Conservation (phyloP, 1,140 invertebrate genomes). For the Bradysia coprophila region DNA sequence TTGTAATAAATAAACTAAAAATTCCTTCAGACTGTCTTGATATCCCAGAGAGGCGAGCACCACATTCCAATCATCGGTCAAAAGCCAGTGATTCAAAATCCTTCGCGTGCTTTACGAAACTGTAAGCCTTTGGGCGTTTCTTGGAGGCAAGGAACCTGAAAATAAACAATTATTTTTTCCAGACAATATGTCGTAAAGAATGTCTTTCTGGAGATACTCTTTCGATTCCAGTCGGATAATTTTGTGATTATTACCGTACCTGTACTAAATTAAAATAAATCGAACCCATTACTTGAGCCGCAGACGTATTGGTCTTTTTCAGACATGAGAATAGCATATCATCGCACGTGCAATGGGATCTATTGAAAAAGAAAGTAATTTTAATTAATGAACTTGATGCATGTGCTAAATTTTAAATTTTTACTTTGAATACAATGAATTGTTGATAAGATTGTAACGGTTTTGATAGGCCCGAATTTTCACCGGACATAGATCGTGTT, state of each 20-base stretch:
- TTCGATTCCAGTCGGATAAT: not conserved
- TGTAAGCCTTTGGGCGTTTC: slow-evolving; percentile 26
- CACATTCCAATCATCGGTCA: too few relatives aligned
- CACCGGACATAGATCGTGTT: slow-evolving; percentile 60
- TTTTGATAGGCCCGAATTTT: slow-evolving; percentile 50
- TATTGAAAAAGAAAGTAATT: slow-evolving; percentile 13
- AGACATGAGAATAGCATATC: slow-evolving; percentile 63
- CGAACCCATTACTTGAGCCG: slow-evolving; percentile 61
- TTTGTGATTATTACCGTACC: slow-evolving; percentile 13
- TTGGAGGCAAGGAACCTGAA: slow-evolving; percentile 44
- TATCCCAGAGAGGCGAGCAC: too few relatives aligned
- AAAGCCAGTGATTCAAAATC: too few relatives aligned
- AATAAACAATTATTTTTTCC: not conserved
- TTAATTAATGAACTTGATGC: not conserved
- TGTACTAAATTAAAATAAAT: slow-evolving; percentile 75
- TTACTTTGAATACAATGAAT: slow-evolving; percentile 70
- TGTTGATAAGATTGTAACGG: slow-evolving; percentile 66
- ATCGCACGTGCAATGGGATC: slow-evolving; percentile 72
- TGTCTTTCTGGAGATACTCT: not conserved
- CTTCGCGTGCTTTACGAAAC: slow-evolving; percentile 26
- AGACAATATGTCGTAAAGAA: not conserved
- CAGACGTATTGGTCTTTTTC: slow-evolving; percentile 43
- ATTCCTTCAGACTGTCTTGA: too few relatives aligned
- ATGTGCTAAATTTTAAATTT: too few relatives aligned
- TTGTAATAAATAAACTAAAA: too few relatives aligned